phyloP scores from a whole-genome alignment of 2,113 vertebrate species.

The Numenius arquata region DNA sequence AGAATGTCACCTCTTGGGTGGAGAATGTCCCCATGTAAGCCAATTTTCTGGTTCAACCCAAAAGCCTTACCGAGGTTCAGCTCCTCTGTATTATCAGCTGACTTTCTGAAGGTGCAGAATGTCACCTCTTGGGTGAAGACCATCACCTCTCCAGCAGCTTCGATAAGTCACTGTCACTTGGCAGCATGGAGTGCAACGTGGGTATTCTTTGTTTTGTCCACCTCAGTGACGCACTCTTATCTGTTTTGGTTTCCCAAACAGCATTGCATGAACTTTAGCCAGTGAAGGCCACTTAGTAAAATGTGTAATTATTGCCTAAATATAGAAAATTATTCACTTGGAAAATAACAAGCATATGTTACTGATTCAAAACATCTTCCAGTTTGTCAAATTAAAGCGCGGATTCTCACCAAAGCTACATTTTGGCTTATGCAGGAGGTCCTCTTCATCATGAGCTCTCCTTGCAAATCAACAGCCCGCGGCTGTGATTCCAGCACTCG shows the following conservation, averaged over 20 bases:
- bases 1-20: too few species aligned
- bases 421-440: not conserved
- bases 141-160: not conserved
- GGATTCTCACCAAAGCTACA: not conserved
- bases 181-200: not conserved
- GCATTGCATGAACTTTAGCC: not conserved
- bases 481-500: not conserved
- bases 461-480: not conserved
- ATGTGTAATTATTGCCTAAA: constrained; percentile 7
- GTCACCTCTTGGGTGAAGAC: not conserved
- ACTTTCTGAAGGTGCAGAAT: not conserved
- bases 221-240: not conserved
- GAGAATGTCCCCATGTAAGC: too few species aligned
- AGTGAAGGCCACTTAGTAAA: not conserved
- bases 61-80: not conserved
- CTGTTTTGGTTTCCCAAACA: not conserved
- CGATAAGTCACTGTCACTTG: accelerated
- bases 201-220: not conserved
- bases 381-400: not conserved
- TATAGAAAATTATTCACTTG: not conserved
- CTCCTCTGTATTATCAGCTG: not conserved
- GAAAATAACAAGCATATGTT: not conserved
- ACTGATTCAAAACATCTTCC: not conserved
- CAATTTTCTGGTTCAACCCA: too few species aligned
- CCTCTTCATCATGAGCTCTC: not conserved